Base-by-base conservation (phyloP, 2,113 vertebrate species). In the Stegastes partitus region DNA sequence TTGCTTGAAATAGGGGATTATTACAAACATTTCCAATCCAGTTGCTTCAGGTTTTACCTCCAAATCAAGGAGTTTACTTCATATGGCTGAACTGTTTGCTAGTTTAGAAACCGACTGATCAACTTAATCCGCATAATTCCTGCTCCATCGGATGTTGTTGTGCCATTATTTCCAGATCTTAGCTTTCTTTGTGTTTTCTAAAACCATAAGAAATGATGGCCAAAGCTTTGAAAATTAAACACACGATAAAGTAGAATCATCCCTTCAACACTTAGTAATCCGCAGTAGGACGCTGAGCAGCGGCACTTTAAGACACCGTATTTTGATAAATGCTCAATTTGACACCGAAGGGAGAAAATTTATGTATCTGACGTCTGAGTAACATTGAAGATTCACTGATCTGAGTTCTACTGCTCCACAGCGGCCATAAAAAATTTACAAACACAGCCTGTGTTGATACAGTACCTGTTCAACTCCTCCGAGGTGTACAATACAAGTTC, bases 371-470 rank as follows among this genome's bases (percentile, higher is more conserved):
- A 54, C 21, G 1, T 34, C 50, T 57, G 56, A 68, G 54, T 28
- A 54, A 66, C 57, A 12, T 19, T n/a, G 34, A 59, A 51, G 44
- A 68, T 34, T 76, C 53, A 56, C 5, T 63, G 74, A 75, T 82
- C 66, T 69, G 58, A 68, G 79, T 47, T 66, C 26, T 9, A 34
- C 31, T 37, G 80, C 62, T 63, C 68, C 68, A 34, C 56, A n/a
- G 62, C 10, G 70, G 44, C 49, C 72, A 87, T 89, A 62, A 90
- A 86, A 91, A 61, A 85, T 92, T 67, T 34, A 91, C 73, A 6
- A 76, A 74, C 75, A 49, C 23, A 44, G 34, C 37, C 53, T 19
- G 57, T 44, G 80, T 73, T 83, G 75, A 87, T 79, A 82, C 55
- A 45, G 63, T 87, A 91, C 78, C 90, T 86, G 85, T 79, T 85